Evolutionary conservation across 2,797 vertebrate species (phyloP), one percentile per base, ranked within the genome.

Genomic region (Phylloscopus collybita): DNA sequence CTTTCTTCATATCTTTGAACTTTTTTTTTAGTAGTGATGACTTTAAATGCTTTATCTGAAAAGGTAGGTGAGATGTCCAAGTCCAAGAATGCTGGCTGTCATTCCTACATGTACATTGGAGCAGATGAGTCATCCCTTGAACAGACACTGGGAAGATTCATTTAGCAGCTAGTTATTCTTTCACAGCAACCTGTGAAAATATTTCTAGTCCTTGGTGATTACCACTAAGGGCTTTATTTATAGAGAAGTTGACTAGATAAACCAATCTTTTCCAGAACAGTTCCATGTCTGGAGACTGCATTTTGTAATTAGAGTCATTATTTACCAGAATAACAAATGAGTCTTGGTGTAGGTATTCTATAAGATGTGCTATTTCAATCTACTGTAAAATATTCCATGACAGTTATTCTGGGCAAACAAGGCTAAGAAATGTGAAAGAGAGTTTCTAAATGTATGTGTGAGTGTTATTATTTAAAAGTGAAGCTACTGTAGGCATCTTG

Each of bases 111-210:
- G 32, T 60, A 72, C 62, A 27, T 36, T 80, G 67, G 80, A 96
- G 74, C 87, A 92, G 79, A 96, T 87, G 93, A 92, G 56, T 94
- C 88, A 92, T 83, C 66, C 59, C 54, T 69, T 45, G 56, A 81
- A 79, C 86, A 84, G 67, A 57, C 69, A 95, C 66, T 79, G 60
- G 42, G 76, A 78, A 92, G 65, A 86, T 32, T 74, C 62, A 62
- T 93, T 94, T 92, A 96, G 44, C 62, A 87, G 76, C 71, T 40
- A 95, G 64, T 88, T 80, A 91, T 80, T 95, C 86, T 95, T 83
- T 74, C 82, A 93, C n/a, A 84, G 81, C 22, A 56, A 92, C 94
- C 92, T 93, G 49, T 80, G 81, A 93, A 94, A 95, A 74, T 86
- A 78, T 56, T 86, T 91, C 73, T 81, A 89, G 70, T 85, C 51